Evolutionary conservation across 2,113 vertebrate species (phyloP).

Genomic region (Gallinago paraguaiae): DNA sequence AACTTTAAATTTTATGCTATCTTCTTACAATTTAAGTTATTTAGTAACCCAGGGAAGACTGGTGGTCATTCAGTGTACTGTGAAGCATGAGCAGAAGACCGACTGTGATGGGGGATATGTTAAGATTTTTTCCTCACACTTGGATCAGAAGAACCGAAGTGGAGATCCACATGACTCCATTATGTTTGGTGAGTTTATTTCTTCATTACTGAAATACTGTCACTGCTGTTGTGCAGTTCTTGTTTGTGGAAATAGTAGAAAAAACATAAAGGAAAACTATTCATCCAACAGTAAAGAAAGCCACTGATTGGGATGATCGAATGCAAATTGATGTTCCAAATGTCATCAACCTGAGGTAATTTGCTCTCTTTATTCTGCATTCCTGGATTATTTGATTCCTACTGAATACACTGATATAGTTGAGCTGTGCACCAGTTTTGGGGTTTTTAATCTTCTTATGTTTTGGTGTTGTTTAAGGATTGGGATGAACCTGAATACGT

Average conservation of each 20-base stretch:
- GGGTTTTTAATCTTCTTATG: background rate
- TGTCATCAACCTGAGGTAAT: slow-evolving; percentile 78
- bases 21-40: slow-evolving; percentile 82
- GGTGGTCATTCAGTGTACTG: slow-evolving; percentile 83
- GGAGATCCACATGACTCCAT: slow-evolving; percentile 83
- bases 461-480: slow-evolving; percentile 64
- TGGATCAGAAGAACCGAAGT: slow-evolving; percentile 82
- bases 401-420: background rate
- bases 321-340: slow-evolving; percentile 72
- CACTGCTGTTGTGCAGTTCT: background rate
- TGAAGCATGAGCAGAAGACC: slow-evolving; percentile 90
- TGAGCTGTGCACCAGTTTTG: background rate
- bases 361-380: background rate
- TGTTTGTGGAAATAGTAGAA: background rate
- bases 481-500: slow-evolving; percentile 84
- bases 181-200: slow-evolving; percentile 84
- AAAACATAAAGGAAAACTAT: slow-evolving; percentile 62
- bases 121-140: slow-evolving; percentile 82
- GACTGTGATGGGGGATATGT: slow-evolving; percentile 87
- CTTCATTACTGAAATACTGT: background rate
- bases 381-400: background rate
- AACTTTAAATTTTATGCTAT: slow-evolving; percentile 85
- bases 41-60: slow-evolving; percentile 83
- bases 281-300: slow-evolving; percentile 76
- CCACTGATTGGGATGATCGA: slow-evolving; percentile 77